Base-by-base conservation (phyloP, 64 coral and sea anemone genomes). In the Astreopora myriophthalma region DNA sequence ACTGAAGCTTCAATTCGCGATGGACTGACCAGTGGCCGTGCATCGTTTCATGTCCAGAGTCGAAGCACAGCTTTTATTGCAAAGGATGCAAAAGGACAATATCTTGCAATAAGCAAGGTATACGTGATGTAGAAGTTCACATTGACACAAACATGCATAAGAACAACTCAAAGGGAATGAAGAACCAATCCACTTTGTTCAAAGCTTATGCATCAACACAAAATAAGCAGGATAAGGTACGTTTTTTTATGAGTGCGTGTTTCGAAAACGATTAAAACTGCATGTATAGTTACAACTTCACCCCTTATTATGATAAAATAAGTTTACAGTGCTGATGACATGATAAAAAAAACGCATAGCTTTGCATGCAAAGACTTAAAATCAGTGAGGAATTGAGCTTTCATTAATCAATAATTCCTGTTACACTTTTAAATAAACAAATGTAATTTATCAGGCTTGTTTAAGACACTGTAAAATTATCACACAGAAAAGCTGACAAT, bases 101-200 rank as follows among this genome's bases (percentile, higher is more conserved):
- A 31, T 90, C 88, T 14, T 81, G 88, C 49, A 63, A 28, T 26
- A 82, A 90, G 76, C 88, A 81, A 90, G 88, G 88, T 80, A 46
- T 79, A 22, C 19, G 42, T 64, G 87, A 90, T 90, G 87, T 79
- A n/a, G 23, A 71, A 64, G 74, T 40, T 29, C 72, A 90, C 74
- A 57, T 90, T 22, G 66, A 81, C 37, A 81, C 84, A 42, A 69
- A 60, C 24, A 86, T 69, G 84, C 84, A 86, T 76, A n/a, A 74
- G 26, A 48, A 77, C 26, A 80, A 80, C 76, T 6, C 76, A 80
- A 80, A 49, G 42, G 76, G 76, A 80, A 55, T 80, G 76, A 55
- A 80, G 11, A 80, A 80, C 76, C 76, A 80, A 30, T 80, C 76
- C 28, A 80, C 42, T 80, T 80, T 80, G 22, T 82, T 82, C 33